Evolutionary conservation across 2,888 invertebrate species (phyloP).

Genomic region (Netelia inedita): DNA sequence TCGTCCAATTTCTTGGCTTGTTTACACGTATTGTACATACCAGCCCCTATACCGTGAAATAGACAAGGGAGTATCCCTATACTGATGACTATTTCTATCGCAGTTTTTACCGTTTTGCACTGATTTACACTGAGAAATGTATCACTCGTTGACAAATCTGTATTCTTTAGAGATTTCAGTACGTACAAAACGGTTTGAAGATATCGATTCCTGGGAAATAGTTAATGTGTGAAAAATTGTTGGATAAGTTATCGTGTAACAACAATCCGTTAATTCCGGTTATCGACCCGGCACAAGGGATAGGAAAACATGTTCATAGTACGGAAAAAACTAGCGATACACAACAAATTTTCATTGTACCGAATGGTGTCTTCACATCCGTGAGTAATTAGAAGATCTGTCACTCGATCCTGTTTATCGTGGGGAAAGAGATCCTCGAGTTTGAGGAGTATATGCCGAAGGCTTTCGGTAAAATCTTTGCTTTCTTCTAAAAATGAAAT

Average conservation of each 20-base stretch:
- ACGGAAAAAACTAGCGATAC: background rate
- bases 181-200: conserved; percentile 71
- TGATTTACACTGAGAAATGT: conserved; percentile 88
- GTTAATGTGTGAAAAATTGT: conserved; percentile 23
- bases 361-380: conserved; percentile 37
- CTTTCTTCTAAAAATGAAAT: conserved; percentile 74
- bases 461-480: conserved; percentile 75
- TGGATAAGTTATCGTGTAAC: conserved; percentile 12
- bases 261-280: conserved; percentile 13
- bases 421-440: conserved; percentile 84
- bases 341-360: conserved; percentile 42
- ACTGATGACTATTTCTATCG: conserved; percentile 88
- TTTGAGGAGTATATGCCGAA: conserved; percentile 76
- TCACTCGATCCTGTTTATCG: conserved; percentile 81
- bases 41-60: conserved; percentile 89
- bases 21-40: conserved; percentile 85
- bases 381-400: conserved; percentile 82
- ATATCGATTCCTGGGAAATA: conserved; percentile 75
- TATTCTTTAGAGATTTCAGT: conserved; percentile 72
- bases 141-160: conserved; percentile 68
- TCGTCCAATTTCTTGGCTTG: conserved; percentile 81
- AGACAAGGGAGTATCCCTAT: conserved; percentile 90
- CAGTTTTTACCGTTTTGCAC: conserved; percentile 88
- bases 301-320: background rate
- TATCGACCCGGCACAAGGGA: background rate